These are phyloP conservation scores for Melospiza melodia DNA, from an alignment of 2,113 vertebrate genomes.

Conservation along the genomic window DNA sequence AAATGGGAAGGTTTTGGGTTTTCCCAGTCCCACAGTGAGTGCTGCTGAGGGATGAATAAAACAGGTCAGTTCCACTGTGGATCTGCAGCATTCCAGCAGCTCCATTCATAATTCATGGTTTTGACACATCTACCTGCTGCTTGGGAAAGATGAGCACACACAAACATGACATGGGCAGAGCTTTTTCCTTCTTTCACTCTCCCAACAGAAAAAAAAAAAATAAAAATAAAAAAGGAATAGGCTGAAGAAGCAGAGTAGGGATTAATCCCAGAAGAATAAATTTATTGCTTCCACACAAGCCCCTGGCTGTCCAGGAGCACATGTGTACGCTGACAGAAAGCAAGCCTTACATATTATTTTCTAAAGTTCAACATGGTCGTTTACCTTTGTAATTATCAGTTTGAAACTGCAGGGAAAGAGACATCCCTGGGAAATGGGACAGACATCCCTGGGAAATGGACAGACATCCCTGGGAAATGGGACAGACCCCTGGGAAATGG, in stretches of 20 bases:
- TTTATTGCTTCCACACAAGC: fast-evolving
- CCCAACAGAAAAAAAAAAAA: neutral
- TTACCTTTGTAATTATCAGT: neutral
- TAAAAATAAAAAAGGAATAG: neutral
- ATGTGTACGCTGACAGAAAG: neutral
- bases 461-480: neutral
- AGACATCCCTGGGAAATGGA: neutral
- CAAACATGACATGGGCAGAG: neutral
- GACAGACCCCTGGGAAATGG: neutral
- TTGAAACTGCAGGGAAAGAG: neutral
- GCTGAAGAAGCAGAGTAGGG: neutral
- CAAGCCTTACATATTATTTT: fast-evolving
- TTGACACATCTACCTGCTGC: neutral
- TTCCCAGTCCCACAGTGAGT: neutral
- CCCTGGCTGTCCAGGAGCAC: neutral
- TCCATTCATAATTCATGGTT: neutral
- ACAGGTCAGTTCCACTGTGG: neutral
- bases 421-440: neutral
- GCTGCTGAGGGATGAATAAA: neutral
- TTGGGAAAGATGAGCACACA: neutral
- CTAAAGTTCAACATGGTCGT: neutral
- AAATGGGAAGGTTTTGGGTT: neutral
- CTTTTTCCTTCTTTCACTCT: neutral
- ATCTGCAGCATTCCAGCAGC: neutral
- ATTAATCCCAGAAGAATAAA: neutral